Evolutionary conservation across 2,888 invertebrate genomes (phyloP).

Genomic region (Drosophila sordidula): DNA sequence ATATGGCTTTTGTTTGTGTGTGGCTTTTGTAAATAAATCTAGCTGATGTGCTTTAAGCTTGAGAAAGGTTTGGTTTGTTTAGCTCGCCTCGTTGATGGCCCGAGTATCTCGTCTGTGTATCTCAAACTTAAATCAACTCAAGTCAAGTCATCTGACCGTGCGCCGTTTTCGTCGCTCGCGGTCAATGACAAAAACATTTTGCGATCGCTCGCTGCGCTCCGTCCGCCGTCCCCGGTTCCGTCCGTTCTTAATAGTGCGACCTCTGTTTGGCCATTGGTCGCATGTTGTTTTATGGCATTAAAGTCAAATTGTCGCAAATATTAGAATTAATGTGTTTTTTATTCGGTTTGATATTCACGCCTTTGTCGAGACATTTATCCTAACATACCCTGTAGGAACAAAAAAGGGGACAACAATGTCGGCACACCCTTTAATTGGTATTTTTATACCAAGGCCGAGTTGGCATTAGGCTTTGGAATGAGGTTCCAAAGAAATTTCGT

Average conservation of each 20-base stretch:
- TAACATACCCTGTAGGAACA: too few species aligned
- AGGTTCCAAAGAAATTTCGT: too few species aligned
- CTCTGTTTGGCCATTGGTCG: constrained; percentile 52
- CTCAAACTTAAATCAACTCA: constrained; percentile 53
- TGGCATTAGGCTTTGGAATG: too few species aligned
- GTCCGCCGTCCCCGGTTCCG: background rate
- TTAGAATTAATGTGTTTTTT: constrained; percentile 78
- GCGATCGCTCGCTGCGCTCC: constrained; percentile 19
- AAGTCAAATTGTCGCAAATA: constrained; percentile 77
- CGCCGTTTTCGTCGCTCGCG: constrained; percentile 74
- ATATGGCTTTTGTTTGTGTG: constrained; percentile 16
- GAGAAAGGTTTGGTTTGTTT: constrained; percentile 72
- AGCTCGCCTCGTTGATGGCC: constrained; percentile 50
- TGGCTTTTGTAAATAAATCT: constrained; percentile 77
- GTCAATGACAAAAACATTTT: constrained; percentile 77
- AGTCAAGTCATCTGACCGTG: constrained; percentile 70
- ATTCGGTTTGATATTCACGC: constrained; percentile 57
- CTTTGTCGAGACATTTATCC: constrained; percentile 25
- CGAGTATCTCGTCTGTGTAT: constrained; percentile 24
- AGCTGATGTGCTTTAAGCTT: constrained; percentile 69
- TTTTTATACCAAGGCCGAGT: too few species aligned
- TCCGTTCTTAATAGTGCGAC: constrained; percentile 33
- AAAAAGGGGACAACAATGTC: too few species aligned
- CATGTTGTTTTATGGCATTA: constrained; percentile 67
- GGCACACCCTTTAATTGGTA: too few species aligned